phyloP scores from a whole-genome alignment of 53 echinoderm and acorn worm species.

The Mesocentrotus franciscanus region DNA sequence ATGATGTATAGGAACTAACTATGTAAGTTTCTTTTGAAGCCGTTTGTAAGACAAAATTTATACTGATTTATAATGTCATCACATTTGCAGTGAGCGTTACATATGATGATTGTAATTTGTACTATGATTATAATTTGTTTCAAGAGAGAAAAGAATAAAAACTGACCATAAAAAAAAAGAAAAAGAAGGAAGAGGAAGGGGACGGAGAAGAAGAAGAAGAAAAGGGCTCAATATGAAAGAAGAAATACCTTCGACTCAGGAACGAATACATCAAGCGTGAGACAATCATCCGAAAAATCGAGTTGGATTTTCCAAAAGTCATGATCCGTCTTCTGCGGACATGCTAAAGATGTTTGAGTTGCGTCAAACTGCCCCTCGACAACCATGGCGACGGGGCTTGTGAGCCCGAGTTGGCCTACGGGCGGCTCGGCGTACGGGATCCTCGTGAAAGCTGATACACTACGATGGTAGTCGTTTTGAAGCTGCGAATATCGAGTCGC shows the following conservation, averaged over 20 bases:
- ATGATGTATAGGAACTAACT: no score
- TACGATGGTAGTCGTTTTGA: background rate
- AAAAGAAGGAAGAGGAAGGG: no score
- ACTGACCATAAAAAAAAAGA: no score
- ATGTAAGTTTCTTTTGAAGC: no score
- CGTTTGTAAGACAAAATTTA: no score
- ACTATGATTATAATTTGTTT: no score
- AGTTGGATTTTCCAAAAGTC: background rate
- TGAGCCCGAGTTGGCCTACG: conserved; percentile 24
- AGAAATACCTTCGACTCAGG: conserved; percentile 19
- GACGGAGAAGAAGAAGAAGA: no score
- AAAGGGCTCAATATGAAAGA: no score
- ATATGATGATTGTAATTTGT: no score
- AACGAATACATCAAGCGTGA: conserved; percentile 25
- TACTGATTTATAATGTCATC: no score
- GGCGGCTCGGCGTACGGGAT: conserved; percentile 55
- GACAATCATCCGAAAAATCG: conserved; percentile 15
- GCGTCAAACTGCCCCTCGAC: conserved; percentile 52
- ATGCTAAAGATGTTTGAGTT: background rate
- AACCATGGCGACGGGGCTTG: background rate
- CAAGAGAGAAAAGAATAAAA: no score
- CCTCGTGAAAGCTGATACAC: conserved; percentile 34
- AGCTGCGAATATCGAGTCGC: conserved; percentile 36
- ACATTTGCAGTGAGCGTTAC: no score
- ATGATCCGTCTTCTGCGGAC: background rate